Evolutionary conservation across 2,797 vertebrate genomes (phyloP), one percentile per base, ranked within the genome.

Genomic region (Loris lydekkerianus): DNA sequence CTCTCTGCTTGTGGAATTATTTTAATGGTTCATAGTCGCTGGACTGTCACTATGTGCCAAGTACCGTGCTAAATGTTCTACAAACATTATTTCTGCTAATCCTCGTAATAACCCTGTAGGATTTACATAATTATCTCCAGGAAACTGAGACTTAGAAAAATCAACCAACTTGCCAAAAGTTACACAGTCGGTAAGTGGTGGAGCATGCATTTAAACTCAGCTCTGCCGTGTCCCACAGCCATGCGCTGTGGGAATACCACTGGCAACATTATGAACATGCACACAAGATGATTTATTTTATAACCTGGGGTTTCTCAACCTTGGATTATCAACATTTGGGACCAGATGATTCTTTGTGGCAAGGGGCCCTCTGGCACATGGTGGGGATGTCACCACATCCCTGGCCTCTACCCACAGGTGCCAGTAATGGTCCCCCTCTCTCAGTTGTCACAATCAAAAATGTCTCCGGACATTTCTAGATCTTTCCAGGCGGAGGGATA

Each of bases 131-230:
- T 73, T 65, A 72, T 84, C 80, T 78, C 93, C 83, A 91, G 89
- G 80, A 95, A 86, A n/a, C 67, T 37, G 56, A 86, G 72, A 61
- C 20, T 70, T 58, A 56, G 60, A 91, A 49, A 76, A 11, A 40
- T 87, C 89, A 89, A 77, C 25, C 40, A 56, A 72, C 63, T 69
- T 89, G 86, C 95, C 93, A 53, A 58, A 88, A 88, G 53, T 75
- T 72, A 43, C 43, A 58, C 25, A 89, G 72, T 63, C 82, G 89
- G 34, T 60, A 60, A 86, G 46, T 40, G 60, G 40, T 31, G 18
- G 77, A 75, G 60, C 10, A 40, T 7, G 72, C 86, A 72, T 83
- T 40, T 46, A 37, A 88, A 73, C 70, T 67, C 82, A 11, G 21
- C 67, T 65, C 31, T 84, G 76, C 43, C 70, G 65, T 43, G n/a